Evolutionary conservation across 2,113 vertebrate species (phyloP).

Genomic region (Brachionichthys hirsutus): DNA sequence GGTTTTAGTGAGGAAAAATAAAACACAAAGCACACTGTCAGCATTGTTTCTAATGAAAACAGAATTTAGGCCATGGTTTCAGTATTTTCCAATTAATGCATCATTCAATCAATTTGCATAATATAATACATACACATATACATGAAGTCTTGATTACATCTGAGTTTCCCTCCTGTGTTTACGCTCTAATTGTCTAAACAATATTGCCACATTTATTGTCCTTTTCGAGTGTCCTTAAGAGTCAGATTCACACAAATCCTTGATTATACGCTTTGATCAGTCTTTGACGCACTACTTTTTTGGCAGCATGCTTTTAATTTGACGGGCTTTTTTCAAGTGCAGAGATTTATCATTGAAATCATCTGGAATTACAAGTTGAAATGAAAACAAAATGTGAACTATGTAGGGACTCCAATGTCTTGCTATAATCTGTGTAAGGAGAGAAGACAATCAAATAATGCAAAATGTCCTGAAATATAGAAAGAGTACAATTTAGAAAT

Average conservation of each 20-base stretch:
- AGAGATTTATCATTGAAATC: constrained; percentile 24
- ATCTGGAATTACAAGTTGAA: no score
- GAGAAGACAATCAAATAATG: neutral
- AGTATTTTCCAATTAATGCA: neutral
- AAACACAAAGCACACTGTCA: neutral
- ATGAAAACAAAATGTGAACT: no score
- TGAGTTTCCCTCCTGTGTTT: constrained; percentile 1
- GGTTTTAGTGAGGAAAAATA: neutral
- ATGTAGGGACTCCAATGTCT: no score
- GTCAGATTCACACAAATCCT: neutral
- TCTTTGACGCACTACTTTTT: neutral
- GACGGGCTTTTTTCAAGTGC: neutral
- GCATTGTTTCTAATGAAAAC: constrained; percentile 3
- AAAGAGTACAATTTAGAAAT: neutral
- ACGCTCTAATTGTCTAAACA: neutral
- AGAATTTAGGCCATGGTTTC: neutral
- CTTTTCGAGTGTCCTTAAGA: neutral
- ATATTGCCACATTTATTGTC: neutral
- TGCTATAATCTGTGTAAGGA: neutral
- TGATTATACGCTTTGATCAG: neutral
- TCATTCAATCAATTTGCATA: neutral
- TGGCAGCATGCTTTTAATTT: constrained; percentile 2
- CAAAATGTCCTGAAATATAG: no score
- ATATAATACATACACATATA: neutral
- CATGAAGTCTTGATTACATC: neutral